Evolutionary conservation across 2,797 vertebrate genomes (phyloP).

Genomic region (Phrynocephalus forsythii): DNA sequence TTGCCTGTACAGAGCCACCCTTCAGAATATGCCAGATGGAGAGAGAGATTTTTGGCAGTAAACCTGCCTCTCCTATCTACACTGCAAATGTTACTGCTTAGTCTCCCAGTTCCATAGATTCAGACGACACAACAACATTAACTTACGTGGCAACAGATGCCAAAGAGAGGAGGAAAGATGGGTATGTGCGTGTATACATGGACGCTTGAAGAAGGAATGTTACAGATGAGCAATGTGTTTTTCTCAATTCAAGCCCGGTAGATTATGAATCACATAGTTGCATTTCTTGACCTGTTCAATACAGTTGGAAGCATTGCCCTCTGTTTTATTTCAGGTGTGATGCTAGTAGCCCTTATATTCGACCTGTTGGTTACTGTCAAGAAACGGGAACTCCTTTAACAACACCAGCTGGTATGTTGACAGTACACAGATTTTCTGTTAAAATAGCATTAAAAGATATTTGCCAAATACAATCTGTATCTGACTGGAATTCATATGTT

Average conservation of each 20-base stretch:
- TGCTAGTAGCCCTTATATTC: conserved; percentile 88
- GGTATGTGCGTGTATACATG: too few species aligned
- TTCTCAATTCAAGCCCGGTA: background rate
- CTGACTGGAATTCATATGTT: background rate
- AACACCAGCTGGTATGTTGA: conserved; percentile 87
- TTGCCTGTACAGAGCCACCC: too few species aligned
- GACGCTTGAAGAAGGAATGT: too few species aligned
- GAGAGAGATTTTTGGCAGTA: too few species aligned
- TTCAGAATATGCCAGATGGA: too few species aligned
- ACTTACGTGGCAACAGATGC: too few species aligned
- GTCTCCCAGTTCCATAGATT: too few species aligned
- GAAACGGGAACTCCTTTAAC: conserved; percentile 86
- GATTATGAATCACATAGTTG: conserved; percentile 42
- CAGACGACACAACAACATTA: too few species aligned
- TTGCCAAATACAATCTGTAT: conserved; percentile 29
- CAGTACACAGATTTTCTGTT: conserved; percentile 35
- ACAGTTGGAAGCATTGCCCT: conserved; percentile 54
- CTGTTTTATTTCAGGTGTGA: conserved; percentile 83
- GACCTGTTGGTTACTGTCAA: conserved; percentile 89
- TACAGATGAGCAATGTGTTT: too few species aligned
- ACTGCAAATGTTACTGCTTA: too few species aligned
- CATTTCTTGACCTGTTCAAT: conserved; percentile 43
- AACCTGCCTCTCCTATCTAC: too few species aligned
- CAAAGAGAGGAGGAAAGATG: too few species aligned
- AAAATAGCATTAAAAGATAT: conserved; percentile 21